Percentiles rank a stretch among this genome's conserved stretches.
phyloP scores from a whole-genome alignment of 2,797 vertebrate genomes.

The Pseudomugil tenellus region DNA sequence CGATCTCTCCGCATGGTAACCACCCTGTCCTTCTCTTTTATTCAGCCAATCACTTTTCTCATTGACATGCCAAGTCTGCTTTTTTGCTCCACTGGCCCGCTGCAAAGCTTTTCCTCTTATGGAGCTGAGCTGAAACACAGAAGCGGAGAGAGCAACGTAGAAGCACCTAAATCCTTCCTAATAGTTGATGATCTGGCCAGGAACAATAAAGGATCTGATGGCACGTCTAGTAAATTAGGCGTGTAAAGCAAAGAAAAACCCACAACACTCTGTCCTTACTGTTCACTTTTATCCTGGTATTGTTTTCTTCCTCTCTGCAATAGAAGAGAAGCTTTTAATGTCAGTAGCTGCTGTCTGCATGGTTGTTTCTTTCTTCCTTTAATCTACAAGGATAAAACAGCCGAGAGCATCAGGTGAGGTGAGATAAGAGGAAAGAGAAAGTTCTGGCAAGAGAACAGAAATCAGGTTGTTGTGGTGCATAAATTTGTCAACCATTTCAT shows the following conservation, averaged over 20 bases:
- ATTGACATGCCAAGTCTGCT: slow-evolving; percentile 36
- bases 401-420: background rate
- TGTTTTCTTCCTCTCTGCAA: slow-evolving; percentile 35
- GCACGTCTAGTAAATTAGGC: slow-evolving; percentile 52
- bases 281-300: slow-evolving; percentile 27
- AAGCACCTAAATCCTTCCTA: slow-evolving; percentile 52
- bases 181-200: slow-evolving; percentile 60
- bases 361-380: slow-evolving; percentile 10
- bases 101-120: slow-evolving; percentile 34
- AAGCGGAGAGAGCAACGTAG: slow-evolving; percentile 53
- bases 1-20: slow-evolving; percentile 43
- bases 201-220: slow-evolving; percentile 60
- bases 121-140: slow-evolving; percentile 41
- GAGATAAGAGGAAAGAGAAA: background rate
- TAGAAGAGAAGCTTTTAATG: slow-evolving; percentile 40
- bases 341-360: slow-evolving; percentile 19
- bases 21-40: slow-evolving; percentile 10
- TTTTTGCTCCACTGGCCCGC: slow-evolving; percentile 30
- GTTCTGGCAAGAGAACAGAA: background rate
- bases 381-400: background rate
- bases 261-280: slow-evolving; percentile 42
- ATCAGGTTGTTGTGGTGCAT: background rate
- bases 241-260: slow-evolving; percentile 34
- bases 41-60: slow-evolving; percentile 53
- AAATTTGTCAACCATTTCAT: background rate